phyloP scores from a whole-genome alignment of 2,888 invertebrate genomes.

The Caenorhabditis auriculariae region DNA sequence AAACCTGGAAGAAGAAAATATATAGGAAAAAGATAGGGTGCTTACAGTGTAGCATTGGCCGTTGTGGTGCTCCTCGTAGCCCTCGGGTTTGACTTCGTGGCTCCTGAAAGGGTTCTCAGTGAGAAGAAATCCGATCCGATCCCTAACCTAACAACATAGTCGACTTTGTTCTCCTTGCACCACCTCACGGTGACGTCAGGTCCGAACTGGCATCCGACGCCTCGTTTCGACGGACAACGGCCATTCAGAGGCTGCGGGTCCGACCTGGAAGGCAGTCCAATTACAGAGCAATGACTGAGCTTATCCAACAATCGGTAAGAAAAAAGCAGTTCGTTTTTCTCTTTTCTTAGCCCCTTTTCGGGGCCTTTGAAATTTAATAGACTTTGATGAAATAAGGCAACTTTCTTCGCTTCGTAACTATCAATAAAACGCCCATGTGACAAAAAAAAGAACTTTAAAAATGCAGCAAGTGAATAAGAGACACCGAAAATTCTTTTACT shows the following conservation, averaged over 20 bases:
- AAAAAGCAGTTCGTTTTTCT: too few relatives aligned
- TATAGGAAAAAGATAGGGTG: slow-evolving; percentile 5
- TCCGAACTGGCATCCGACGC: slow-evolving; percentile 94
- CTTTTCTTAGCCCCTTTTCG: neutral
- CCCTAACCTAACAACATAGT: slow-evolving; percentile 77
- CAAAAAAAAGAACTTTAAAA: too few relatives aligned
- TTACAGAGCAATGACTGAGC: neutral
- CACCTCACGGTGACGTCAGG: slow-evolving; percentile 91
- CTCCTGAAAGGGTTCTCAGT: slow-evolving; percentile 70
- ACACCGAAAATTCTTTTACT: too few relatives aligned
- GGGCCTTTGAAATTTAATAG: neutral
- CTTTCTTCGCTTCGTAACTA: too few relatives aligned
- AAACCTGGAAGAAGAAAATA: slow-evolving; percentile 68
- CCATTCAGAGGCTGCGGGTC: slow-evolving; percentile 91
- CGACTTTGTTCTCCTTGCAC: slow-evolving; percentile 80
- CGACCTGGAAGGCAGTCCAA: slow-evolving; percentile 64
- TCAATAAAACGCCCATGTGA: too few relatives aligned
- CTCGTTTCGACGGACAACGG: slow-evolving; percentile 88
- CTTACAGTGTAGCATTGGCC: slow-evolving; percentile 88
- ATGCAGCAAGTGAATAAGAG: too few relatives aligned
- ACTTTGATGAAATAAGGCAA: too few relatives aligned
- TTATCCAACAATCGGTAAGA: neutral
- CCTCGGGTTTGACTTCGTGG: slow-evolving; percentile 95
- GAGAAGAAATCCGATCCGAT: neutral
- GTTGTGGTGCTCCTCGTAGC: slow-evolving; percentile 90